Conservation (phyloP, 35 echinoderm and acorn worm species). For the Acanthaster planci region DNA sequence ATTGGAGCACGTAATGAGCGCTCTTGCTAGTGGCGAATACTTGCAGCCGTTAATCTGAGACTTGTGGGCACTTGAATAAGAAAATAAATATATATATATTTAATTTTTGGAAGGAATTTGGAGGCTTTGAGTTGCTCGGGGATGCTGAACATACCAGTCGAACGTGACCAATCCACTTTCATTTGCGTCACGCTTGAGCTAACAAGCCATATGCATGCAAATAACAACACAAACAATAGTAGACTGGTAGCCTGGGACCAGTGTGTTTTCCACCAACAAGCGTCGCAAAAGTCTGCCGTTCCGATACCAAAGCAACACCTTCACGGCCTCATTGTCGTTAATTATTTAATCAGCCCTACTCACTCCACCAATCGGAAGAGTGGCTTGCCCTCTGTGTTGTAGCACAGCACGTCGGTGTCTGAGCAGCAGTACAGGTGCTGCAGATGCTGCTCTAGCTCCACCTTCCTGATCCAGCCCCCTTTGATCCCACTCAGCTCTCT, state of each 20-base stretch:
- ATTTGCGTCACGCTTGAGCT: too few species aligned
- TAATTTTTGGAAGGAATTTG: too few species aligned
- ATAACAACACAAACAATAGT: too few species aligned
- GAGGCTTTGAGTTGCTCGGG: too few species aligned
- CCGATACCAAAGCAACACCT: neutral
- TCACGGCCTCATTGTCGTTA: too few species aligned
- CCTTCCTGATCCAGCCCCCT: constrained; percentile 92
- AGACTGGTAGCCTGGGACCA: too few species aligned
- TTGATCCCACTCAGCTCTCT: constrained; percentile 78
- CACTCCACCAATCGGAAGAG: constrained; percentile 78
- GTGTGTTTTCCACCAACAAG: neutral
- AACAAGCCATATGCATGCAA: too few species aligned
- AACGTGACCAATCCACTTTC: too few species aligned
- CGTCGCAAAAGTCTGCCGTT: neutral
- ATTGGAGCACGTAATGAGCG: constrained; percentile 81
- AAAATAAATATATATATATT: neutral
- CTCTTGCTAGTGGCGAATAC: constrained; percentile 71
- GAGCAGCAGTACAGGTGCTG: constrained; percentile 98
- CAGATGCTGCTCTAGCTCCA: constrained; percentile 86
- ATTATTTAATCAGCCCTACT: neutral
- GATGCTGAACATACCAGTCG: too few species aligned
- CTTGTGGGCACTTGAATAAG: constrained; percentile 71
- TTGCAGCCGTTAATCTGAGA: constrained; percentile 88
- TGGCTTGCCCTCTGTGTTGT: constrained; percentile 90
- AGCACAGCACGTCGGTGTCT: constrained; percentile 79